Conservation (phyloP, 1,140 invertebrate genomes). For the Formica exsecta region DNA sequence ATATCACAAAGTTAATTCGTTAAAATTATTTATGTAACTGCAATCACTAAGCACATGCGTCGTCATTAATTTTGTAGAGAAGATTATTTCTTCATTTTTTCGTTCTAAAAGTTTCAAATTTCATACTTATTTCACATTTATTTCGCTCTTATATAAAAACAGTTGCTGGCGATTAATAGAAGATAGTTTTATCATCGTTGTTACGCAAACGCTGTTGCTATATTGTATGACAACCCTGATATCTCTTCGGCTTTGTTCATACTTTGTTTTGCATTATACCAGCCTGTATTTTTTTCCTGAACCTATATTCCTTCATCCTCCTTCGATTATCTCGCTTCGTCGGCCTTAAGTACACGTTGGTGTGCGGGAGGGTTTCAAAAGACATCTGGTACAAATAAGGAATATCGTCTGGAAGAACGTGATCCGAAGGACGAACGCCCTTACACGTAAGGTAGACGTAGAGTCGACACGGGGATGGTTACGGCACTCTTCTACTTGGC, state of each 20-base stretch:
- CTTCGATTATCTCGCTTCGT: constrained; percentile 31
- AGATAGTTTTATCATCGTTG: too few species aligned
- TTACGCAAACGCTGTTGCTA: neutral
- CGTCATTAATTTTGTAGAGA: neutral
- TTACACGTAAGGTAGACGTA: neutral
- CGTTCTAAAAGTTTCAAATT: neutral
- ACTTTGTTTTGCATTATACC: constrained; percentile 34
- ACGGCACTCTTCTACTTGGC: constrained; percentile 25
- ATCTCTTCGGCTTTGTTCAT: neutral
- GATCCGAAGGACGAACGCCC: constrained; percentile 26
- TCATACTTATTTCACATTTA: neutral
- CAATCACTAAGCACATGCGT: neutral
- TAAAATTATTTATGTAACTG: neutral
- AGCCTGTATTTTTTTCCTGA: neutral
- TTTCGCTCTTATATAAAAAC: neutral
- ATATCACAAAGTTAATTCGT: neutral
- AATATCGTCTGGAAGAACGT: constrained; percentile 66
- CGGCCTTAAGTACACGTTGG: constrained; percentile 61
- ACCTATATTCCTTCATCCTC: constrained; percentile 27
- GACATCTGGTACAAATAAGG: constrained; percentile 72
- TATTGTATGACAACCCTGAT: neutral
- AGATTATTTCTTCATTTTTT: neutral
- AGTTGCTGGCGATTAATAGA: neutral
- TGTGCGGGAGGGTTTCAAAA: constrained; percentile 14
- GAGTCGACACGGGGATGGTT: constrained; percentile 27